Percentiles rank a stretch among this genome's conserved stretches.
Conservation (phyloP, 2,113 vertebrate genomes). For the Chaetops frenatus region DNA sequence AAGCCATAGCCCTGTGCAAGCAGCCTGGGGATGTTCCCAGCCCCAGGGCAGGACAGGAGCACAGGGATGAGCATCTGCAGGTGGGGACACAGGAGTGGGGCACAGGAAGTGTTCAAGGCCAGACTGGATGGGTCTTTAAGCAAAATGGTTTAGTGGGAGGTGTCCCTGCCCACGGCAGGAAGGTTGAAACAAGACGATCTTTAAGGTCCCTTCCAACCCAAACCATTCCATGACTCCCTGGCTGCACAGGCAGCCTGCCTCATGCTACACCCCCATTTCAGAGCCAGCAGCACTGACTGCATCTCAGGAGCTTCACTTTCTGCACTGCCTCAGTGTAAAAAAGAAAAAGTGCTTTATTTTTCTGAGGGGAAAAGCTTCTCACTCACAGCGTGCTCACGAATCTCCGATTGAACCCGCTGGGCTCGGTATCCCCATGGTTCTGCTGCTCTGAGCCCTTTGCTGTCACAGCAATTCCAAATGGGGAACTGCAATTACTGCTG, state of each 20-base stretch:
- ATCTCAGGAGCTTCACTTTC: not conserved
- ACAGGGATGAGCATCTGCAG: not conserved
- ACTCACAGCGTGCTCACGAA: not conserved
- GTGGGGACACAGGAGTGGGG: not conserved
- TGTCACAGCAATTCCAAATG: not conserved
- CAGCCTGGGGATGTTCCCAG: not conserved
- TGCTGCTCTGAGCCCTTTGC: not conserved
- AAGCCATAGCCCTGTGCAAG: fast-evolving
- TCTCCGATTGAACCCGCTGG: not conserved
- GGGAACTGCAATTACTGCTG: not conserved
- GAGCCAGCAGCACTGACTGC: not conserved
- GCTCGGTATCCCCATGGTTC: not conserved
- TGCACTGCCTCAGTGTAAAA: not conserved
- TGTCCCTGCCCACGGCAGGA: not conserved
- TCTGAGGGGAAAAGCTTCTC: not conserved
- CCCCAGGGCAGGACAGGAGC: fast-evolving
- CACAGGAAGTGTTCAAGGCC: not conserved
- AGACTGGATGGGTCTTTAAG: not conserved
- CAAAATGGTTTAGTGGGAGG: not conserved
- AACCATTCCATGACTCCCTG: not conserved
- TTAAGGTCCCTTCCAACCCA: not conserved
- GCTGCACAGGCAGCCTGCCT: not conserved
- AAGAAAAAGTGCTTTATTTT: not conserved
- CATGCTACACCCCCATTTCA: not conserved
- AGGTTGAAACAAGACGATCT: not conserved